Evolutionary conservation across 2,888 invertebrate species (phyloP), one percentile per base, ranked within the genome.

Genomic region (Idaea biselata): DNA sequence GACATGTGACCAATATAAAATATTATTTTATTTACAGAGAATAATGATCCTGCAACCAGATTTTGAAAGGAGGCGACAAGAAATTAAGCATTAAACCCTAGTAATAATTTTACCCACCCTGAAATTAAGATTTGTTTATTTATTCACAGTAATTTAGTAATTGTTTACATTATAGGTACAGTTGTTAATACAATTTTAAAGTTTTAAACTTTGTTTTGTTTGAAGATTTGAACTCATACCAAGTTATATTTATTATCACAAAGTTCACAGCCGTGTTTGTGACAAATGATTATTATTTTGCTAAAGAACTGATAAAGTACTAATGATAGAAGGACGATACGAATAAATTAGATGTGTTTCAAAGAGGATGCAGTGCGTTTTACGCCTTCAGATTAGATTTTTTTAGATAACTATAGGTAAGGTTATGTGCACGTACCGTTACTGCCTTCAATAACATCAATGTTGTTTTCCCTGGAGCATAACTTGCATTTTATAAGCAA

Each of bases 401-500:
- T 11, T 8, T 11, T 32, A 32, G 7, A 14, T 33, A 11, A 7
- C 14, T 33, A 44, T 44, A 44, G 44, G 44, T 11, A 8, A 56
- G 62, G 62, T 68, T 65, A 65, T 63, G 59, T 63, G 33, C 64
- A 78, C 82, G 72, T 87, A 95, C 96, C 94, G 82, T 94, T 95
- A 60, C 93, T 94, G 62, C 95, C 95, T 71, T 95, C 94, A 18
- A 96, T 86, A 69, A 97, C 94, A 76, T 95, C 94, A 62, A 98
- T 94, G 63, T 95, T 95, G 77, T 97, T 98, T 81, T 98, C 97
- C 60, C 98, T 93, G 0, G 94, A 91, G 82, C 99, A 99, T 70
- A 98, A 91, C 89, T 98, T 98, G 84, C 99, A 99, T 84, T 98
- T 99, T 68, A 96, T 95, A 16, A 96, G 93, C 72, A 97, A 94